These are phyloP conservation scores for Bovichtus diacanthus DNA, from an alignment of 2,797 vertebrate species.

Conservation along the genomic window DNA sequence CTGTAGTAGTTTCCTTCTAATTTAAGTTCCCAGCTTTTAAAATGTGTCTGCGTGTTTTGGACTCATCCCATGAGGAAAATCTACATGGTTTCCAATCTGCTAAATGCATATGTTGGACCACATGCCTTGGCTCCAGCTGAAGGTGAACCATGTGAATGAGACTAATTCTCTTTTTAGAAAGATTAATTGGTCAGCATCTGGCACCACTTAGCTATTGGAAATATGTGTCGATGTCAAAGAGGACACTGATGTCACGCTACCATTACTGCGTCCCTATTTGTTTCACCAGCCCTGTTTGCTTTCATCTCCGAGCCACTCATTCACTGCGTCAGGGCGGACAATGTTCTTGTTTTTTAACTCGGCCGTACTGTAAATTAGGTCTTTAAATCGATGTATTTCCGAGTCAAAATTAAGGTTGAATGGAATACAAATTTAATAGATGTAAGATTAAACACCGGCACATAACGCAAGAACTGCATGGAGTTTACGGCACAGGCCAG, in stretches of 20 bases:
- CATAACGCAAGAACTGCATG: too few species aligned
- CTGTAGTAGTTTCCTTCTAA: too few species aligned
- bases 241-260: conserved; percentile 50
- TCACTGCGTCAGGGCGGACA: neutral
- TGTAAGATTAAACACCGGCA: neutral
- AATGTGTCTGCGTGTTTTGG: conserved; percentile 1
- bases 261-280: conserved; percentile 19
- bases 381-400: too few species aligned
- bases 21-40: conserved; percentile 5
- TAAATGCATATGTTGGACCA: conserved; percentile 55
- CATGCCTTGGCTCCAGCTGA: conserved; percentile 63
- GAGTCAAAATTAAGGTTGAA: too few species aligned
- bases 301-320: neutral
- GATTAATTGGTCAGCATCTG: conserved; percentile 81
- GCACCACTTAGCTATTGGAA: conserved; percentile 74
- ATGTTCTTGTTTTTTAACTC: too few species aligned
- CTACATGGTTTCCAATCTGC: conserved; percentile 28
- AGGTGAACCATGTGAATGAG: conserved; percentile 74
- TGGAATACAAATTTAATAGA: too few species aligned
- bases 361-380: too few species aligned
- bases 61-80: conserved; percentile 7
- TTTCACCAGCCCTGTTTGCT: conserved; percentile 9
- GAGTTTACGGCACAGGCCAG: too few species aligned
- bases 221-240: conserved; percentile 67
- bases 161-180: conserved; percentile 76